phyloP scores from a whole-genome alignment of 2,113 vertebrate species.

The Myrmecobius fasciatus region DNA sequence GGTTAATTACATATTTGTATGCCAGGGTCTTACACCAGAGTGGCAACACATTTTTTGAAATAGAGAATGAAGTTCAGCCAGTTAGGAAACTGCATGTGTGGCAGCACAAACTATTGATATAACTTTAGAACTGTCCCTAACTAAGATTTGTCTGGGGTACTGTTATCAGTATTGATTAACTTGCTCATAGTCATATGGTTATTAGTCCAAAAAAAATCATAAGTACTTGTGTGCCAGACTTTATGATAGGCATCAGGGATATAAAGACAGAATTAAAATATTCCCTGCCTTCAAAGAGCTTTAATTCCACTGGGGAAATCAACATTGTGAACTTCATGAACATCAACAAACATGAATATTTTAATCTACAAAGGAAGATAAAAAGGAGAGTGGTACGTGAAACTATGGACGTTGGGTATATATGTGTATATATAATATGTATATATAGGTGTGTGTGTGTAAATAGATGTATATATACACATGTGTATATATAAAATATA shows the following conservation, averaged over 20 bases:
- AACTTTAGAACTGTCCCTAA: not conserved
- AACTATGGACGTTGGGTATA: not conserved
- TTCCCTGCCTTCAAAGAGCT: not conserved
- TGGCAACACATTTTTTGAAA: conserved; percentile 13
- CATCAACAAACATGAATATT: not conserved
- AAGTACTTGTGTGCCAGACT: not conserved
- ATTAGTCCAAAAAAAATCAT: not conserved
- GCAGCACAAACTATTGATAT: not conserved
- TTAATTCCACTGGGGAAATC: not conserved
- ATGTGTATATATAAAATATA: not conserved
- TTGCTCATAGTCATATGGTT: not conserved
- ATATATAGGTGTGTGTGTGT: no score
- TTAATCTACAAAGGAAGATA: not conserved
- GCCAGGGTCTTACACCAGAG: not conserved
- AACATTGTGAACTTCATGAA: not conserved
- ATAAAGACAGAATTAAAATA: not conserved
- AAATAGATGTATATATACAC: no score
- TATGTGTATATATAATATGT: not conserved
- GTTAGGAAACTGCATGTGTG: not conserved
- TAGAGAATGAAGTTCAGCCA: not conserved
- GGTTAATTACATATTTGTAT: conserved; percentile 13
- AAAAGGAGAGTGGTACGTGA: not conserved
- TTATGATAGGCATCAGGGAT: not conserved
- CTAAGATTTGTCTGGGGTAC: not conserved
- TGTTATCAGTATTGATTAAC: not conserved